Base-by-base conservation (phyloP, 2,113 vertebrate species). In the Catharus minimus region DNA sequence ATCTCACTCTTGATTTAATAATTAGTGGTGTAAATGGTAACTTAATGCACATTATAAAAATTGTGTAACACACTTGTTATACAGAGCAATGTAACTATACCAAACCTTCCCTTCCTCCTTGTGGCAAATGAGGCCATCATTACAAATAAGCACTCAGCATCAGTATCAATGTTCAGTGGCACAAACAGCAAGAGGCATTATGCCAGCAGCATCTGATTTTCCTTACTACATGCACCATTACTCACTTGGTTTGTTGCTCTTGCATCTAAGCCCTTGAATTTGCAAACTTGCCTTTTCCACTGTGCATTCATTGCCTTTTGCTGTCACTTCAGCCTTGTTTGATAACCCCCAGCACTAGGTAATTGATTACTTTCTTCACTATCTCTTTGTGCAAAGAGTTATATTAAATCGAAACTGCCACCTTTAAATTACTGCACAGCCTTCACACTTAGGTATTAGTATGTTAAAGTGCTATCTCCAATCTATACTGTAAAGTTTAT, bases 401-500 rank as follows among this genome's bases (percentile, higher is more conserved):
- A 83, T 64, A 64, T 33, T 75, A 83, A 93, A 92, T 90, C 32
- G 28, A 92, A 93, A 89, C 81, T 68, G 69, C 33, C 77, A 92
- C 77, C 56, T 92, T 74, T 92, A 94, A 95, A 90, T 93, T 89
- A 92, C 68, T 86, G 77, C 65, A 18, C 77, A 83, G 69, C 74
- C 73, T 89, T 89, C 66, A 87, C 69, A 52, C 39, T 73, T 57
- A 30, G 24, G 65, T 39, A 86, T 78, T 85, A 47, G 22, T 73
- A 90, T 20, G 32, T 93, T 93, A 92, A 85, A 90, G 74, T 73
- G 50, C 1, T 74, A 82, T 80, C 61, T 86, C 44, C 32, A 90
- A 78, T 94, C 88, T 96, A 65, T 60, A 85, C 69, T 58, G 21
- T 33, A 71, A 94, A 91, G 94, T 93, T 88, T 96, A 96, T 83